Evolutionary conservation across 2,113 vertebrate species (phyloP), one percentile per base, ranked within the genome.

Genomic region (Abramis brama): DNA sequence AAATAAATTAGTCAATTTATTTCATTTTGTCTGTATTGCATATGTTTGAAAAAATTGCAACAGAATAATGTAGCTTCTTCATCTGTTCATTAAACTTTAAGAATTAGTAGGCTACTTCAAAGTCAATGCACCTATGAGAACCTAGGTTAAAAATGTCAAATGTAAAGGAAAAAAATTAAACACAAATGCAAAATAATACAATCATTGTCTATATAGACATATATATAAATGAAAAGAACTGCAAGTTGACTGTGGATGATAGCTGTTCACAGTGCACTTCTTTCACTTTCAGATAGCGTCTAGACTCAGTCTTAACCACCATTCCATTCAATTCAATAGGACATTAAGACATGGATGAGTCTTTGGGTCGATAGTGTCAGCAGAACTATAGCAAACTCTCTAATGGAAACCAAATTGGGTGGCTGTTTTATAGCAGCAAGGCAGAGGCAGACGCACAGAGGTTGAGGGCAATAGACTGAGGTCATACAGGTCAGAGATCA

Each of bases 401-500:
- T 82, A 86, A 86, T 60, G 82, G 82, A 87, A 86, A 87, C 84
- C 84, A 87, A 84, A 88, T 88, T 82, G 86, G 45, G 55, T 77
- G 75, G 83, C 81, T 80, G 57, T 79, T 86, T 83, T 79, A 86
- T 79, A 82, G 87, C 79, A 85, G 50, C 33, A 25, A 85, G 57
- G 12, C 11, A 36, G 70, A 30, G 57, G 55, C 23, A 59, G 82
- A 81, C 47, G 36, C 71, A 79, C 60, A 62, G 76, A 79, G 81
- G 83, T 86, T 82, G 86, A 78, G 78, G 87, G 60, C 81, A 89
- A 75, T 86, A 87, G 76, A 57, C 78, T 52, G n/a, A 71, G 87
- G 87, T 88, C 83, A 87, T n/a, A 43, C 47, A 83, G 84, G 84
- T 89, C 89, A 90, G 62, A 73, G 87, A 86, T 79, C 87, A 87